Percentiles rank a stretch among this genome's conserved stretches.
Evolutionary conservation across 2,113 vertebrate genomes (phyloP).

Genomic region (Bathybates hornii): DNA sequence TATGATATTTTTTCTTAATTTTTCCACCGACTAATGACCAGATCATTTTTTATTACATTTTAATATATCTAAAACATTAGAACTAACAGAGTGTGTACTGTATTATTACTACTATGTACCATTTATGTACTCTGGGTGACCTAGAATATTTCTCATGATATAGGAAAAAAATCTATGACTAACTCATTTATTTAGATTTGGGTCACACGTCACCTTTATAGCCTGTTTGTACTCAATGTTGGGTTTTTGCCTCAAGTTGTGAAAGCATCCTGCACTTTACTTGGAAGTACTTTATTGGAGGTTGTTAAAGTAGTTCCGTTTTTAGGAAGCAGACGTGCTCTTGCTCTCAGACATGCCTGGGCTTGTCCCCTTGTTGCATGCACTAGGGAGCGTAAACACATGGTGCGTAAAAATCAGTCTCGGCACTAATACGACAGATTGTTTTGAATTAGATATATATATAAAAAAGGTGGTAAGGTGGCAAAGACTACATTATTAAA

Average conservation of each 20-base stretch:
- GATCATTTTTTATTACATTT: neutral
- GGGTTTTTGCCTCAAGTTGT: neutral
- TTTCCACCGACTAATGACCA: neutral
- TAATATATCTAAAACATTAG: neutral
- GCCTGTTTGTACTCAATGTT: neutral
- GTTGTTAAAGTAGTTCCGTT: accelerated
- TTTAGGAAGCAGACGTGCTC: neutral
- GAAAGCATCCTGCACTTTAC: neutral
- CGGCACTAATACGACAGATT: neutral
- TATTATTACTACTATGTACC: neutral
- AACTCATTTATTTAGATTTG: neutral
- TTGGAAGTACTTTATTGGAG: neutral
- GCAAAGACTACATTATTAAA: neutral
- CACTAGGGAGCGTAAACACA: neutral
- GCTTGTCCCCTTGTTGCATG: neutral
- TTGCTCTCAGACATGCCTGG: neutral
- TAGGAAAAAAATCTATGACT: neutral
- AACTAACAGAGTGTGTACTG: neutral
- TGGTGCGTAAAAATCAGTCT: neutral
- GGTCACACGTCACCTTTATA: neutral
- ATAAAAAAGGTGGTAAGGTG: neutral
- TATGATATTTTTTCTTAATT: neutral
- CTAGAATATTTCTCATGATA: neutral
- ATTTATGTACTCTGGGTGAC: neutral
- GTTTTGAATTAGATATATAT: neutral